Conservation (phyloP, 2,113 vertebrate genomes). For the Noturus placidus region DNA sequence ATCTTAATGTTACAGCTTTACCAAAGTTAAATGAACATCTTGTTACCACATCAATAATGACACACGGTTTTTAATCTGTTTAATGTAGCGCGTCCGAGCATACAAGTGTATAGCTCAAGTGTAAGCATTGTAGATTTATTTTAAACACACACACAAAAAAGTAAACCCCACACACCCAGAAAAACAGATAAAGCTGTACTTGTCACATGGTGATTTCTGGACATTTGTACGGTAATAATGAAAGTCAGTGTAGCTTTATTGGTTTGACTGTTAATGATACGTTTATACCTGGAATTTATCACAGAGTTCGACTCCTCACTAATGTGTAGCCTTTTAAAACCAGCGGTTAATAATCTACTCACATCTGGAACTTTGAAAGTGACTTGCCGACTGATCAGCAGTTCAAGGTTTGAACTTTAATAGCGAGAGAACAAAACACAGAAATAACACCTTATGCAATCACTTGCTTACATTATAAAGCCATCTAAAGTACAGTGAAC, state of each 20-base stretch:
- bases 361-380: background rate
- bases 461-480: background rate
- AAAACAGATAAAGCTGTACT: background rate
- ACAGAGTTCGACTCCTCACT: background rate
- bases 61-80: background rate
- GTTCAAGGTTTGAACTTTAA: constrained; percentile 45
- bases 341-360: constrained; percentile 48
- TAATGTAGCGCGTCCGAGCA: no score
- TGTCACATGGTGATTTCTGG: background rate
- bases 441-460: background rate
- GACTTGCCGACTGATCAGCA: constrained; percentile 21
- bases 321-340: background rate
- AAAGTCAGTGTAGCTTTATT: background rate
- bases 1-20: background rate
- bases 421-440: background rate
- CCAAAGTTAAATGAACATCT: background rate
- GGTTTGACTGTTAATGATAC: background rate
- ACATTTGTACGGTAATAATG: background rate
- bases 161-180: background rate
- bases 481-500: background rate
- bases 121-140: background rate
- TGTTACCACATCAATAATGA: background rate
- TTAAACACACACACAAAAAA: background rate
- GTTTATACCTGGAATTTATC: background rate
- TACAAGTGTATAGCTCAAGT: background rate